Base-by-base conservation (phyloP, 2,797 vertebrate genomes). In the Gymnodraco acuticeps region DNA sequence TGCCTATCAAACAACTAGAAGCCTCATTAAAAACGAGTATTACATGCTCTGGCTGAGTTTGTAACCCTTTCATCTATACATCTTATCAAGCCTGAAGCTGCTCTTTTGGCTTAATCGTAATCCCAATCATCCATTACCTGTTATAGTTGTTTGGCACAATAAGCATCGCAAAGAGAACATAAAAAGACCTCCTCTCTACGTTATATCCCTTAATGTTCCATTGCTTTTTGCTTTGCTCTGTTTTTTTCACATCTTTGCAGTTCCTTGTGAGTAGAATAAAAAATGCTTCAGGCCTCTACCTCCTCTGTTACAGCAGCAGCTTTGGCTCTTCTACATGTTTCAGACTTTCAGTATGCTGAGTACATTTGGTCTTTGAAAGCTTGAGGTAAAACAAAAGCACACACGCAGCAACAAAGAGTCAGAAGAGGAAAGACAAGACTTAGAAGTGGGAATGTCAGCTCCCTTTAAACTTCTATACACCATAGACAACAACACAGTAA, bases 21-120 rank as follows among this genome's bases (percentile, higher is more conserved):
- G 42, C 48, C 45, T 62, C 16, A 43, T 47, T 17, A 72, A 66
- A 20, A 69, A 63, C 10, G 2, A 59, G 69, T 65, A 65, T 63
- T 5, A 54, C 8, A 73, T 73, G 46, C 64, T 50, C 46, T 50
- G 46, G 15, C 46, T 51, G 51, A 45, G 64, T 73, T 54, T 73
- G n/a, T 69, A 67, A 69, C 1, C 4, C 5, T 10, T 0, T 27
- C 43, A 17, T 55, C 54, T 42, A n/a, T n/a, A 67, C 60, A 70
- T 58, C 61, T 33, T 13, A 38, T 3, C 20, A 16, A 47, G 10
- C 14, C 16, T 61, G 50, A 61, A 62, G 56, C 23, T 27, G 23
- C 23, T 27, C 23, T 27, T 27, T 17, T 48, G 42, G 15, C 41
- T 52, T 63, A 19, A 71, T 62, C 62, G 33, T 51, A 75, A 75